phyloP scores from a whole-genome alignment of 2,797 vertebrate species.

The Atherinosoma microstoma region DNA sequence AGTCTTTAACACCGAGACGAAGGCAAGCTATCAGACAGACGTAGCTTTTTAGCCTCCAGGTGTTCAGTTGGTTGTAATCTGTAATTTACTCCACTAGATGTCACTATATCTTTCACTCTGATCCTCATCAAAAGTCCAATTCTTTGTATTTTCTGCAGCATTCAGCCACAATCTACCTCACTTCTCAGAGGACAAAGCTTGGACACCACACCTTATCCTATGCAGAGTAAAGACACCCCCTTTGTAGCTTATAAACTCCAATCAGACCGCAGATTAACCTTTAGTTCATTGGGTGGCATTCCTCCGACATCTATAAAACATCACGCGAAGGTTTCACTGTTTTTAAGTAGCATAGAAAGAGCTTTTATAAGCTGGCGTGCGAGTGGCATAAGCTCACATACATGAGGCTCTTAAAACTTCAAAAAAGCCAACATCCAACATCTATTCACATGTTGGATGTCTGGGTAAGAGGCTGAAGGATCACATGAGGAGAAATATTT shows the following conservation, averaged over 20 bases:
- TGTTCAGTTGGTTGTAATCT: too few relatives aligned
- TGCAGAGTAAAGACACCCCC: background rate
- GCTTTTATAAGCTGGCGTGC: slow-evolving; percentile 44
- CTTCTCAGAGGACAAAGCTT: background rate
- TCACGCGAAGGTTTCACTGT: slow-evolving; percentile 41
- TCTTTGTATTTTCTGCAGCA: too few relatives aligned
- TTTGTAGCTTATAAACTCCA: slow-evolving; percentile 22
- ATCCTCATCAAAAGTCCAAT: too few relatives aligned
- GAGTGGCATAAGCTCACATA: slow-evolving; percentile 46
- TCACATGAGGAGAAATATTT: background rate
- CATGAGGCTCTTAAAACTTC: slow-evolving; percentile 1
- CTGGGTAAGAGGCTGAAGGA: slow-evolving; percentile 5
- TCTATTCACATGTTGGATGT: background rate
- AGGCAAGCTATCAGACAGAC: too few relatives aligned
- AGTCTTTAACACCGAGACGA: too few relatives aligned
- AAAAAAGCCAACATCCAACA: background rate
- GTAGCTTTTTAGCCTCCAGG: too few relatives aligned
- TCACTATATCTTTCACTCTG: background rate
- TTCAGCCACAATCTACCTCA: too few relatives aligned
- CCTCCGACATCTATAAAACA: slow-evolving; percentile 50
- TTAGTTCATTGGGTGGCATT: slow-evolving; percentile 43
- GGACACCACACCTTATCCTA: background rate
- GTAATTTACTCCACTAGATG: background rate
- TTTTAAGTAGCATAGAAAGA: slow-evolving; percentile 26
- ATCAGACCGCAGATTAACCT: slow-evolving; percentile 52